Evolutionary conservation across 2,113 vertebrate species (phyloP).

Genomic region (Callipepla squamata): DNA sequence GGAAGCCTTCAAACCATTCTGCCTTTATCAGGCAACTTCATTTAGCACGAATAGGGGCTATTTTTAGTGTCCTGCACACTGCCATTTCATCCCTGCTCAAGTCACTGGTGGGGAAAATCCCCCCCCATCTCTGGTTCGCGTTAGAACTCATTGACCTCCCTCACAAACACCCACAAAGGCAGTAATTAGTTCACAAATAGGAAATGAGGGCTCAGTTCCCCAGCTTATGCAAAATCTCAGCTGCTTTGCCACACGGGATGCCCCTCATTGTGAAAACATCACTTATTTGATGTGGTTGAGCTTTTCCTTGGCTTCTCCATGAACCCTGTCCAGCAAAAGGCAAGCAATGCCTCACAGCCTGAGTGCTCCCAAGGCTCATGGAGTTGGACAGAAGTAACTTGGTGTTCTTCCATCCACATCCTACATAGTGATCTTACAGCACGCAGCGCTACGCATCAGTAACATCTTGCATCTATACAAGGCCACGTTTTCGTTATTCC

Average conservation of each 20-base stretch:
- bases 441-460: rapidly evolving
- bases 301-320: not conserved
- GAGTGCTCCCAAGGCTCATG: rapidly evolving
- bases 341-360: not conserved
- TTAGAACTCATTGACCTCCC: not conserved
- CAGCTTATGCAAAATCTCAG: slow-evolving; percentile 54
- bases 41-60: slow-evolving; percentile 4
- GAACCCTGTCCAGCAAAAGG: not conserved
- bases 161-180: not conserved
- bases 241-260: not conserved
- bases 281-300: rapidly evolving
- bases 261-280: not conserved
- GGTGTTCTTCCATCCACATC: not conserved
- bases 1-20: not conserved
- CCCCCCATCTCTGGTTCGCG: not conserved
- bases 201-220: slow-evolving; percentile 34
- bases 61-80: not conserved
- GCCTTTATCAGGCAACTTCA: slow-evolving; percentile 29
- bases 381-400: not conserved
- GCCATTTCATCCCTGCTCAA: not conserved
- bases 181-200: not conserved
- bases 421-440: rapidly evolving
- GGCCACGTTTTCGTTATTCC: not conserved
- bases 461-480: rapidly evolving
- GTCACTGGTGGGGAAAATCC: not conserved